Base-by-base conservation (phyloP, 2,888 invertebrate species). In the Pterobdella sp. region DNA sequence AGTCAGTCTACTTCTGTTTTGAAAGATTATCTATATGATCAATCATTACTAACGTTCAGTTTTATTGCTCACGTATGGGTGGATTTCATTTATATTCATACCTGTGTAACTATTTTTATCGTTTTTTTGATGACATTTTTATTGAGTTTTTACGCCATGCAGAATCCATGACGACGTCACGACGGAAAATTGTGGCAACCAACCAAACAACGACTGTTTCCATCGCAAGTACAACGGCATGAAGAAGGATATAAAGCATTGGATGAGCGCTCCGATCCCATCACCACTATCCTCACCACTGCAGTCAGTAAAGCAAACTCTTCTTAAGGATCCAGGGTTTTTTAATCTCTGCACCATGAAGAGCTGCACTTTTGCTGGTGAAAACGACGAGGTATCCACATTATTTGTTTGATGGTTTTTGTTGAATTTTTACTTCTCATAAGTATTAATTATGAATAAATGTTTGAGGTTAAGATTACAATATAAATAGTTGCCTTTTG, bases 321-420 rank as follows among this genome's bases (percentile, higher is more conserved):
- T 56, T 22, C 36, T 95, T 84, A 91, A 93, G 82, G 92, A 94
- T 82, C 88, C 89, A 68, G 91, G 92, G 76, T 96, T 95, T 83
- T 93, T 92, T 81, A 95, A 95, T 84, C 92, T 92, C 0, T 95
- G 94, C 82, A 96, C 96, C 0, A 94, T 96, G 93, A 96, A 96
- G 85, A 94, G 93, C 76, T 93, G 94, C 81, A 90, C 90, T 76
- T 96, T 95, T 84, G 94, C 93, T 26, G 95, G 95, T 0, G 90
- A 90, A 63, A 87, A 88, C 42, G 94, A 95, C 80, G 71, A 71
- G 71, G 66, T 72, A 60, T 65, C 29, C 29, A 32, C 26, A 34
- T 66, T 18, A 31, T 29, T 35, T 68, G n/a, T 18, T 36, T 35
- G 37, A 42, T 68, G 32, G 37, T 3, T 36, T 32, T n/a, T 22